A percentile compares a stretch with the other conserved stretches of the same genome.
These are phyloP conservation scores for Theocolax elegans DNA, from an alignment of 1,140 invertebrate genomes.

Conservation along the genomic window DNA sequence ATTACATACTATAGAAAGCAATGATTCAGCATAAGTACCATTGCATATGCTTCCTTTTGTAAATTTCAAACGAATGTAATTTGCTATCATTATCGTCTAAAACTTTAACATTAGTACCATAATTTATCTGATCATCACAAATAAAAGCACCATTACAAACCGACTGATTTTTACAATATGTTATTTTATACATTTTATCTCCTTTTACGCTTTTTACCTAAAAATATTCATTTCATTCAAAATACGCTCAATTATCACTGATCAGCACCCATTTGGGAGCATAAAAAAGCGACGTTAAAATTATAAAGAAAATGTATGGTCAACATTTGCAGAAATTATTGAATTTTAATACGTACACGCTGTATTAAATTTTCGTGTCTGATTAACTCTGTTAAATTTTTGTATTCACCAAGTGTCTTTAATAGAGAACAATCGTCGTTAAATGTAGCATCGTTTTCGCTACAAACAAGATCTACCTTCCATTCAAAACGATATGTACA, in stretches of 20 bases:
- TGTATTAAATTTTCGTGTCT: neutral
- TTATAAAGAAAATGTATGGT: neutral
- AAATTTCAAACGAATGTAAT: slow-evolving; percentile 50
- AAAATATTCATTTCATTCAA: slow-evolving; percentile 27
- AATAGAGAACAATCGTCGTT: slow-evolving; percentile 49
- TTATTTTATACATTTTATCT: slow-evolving; percentile 49
- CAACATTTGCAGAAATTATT: too few relatives aligned
- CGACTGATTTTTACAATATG: slow-evolving; percentile 49
- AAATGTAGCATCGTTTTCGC: slow-evolving; percentile 45
- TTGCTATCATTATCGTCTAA: slow-evolving; percentile 52
- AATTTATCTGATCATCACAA: slow-evolving; percentile 47
- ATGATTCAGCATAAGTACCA: slow-evolving; percentile 32
- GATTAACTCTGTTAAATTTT: slow-evolving; percentile 1
- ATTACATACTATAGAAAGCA: slow-evolving; percentile 2
- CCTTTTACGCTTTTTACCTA: slow-evolving; percentile 43
- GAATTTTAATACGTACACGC: slow-evolving; percentile 4
- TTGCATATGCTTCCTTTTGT: slow-evolving; percentile 54
- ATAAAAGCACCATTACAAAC: slow-evolving; percentile 51
- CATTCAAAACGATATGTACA: slow-evolving; percentile 67
- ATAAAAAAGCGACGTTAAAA: too few relatives aligned
- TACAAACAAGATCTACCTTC: slow-evolving; percentile 66
- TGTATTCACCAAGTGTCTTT: slow-evolving; percentile 37
- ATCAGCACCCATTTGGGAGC: too few relatives aligned
- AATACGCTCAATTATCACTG: neutral
- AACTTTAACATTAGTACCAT: slow-evolving; percentile 51